phyloP scores from a whole-genome alignment of 2,797 vertebrate genomes.

The Adelosebastes latens region DNA sequence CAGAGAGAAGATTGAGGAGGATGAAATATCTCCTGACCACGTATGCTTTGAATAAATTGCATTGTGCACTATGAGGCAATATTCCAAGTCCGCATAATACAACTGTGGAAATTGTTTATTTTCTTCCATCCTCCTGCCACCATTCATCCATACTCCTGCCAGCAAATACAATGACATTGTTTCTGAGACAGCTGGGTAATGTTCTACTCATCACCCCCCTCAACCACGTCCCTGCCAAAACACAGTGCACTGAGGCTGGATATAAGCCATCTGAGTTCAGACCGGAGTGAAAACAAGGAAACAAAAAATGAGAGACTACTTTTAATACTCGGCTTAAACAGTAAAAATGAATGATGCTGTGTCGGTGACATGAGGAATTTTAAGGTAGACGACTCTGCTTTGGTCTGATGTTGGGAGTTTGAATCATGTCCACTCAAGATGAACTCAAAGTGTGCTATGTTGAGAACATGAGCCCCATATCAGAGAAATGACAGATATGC shows the following conservation, averaged over 20 bases:
- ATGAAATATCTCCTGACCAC: conserved; percentile 46
- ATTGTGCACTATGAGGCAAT: conserved; percentile 56
- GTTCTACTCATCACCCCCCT: conserved; percentile 63
- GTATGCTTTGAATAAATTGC: conserved; percentile 57
- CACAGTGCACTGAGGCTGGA: conserved; percentile 36
- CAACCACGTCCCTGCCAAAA: conserved; percentile 55
- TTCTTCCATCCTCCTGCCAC: conserved; percentile 67
- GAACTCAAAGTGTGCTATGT: background rate
- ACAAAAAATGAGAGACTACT: background rate
- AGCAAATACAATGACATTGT: conserved; percentile 74
- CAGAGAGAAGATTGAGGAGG: conserved; percentile 23
- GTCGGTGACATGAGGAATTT: background rate
- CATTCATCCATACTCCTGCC: conserved; percentile 68
- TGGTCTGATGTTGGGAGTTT: background rate
- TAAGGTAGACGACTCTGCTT: background rate
- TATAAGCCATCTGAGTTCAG: conserved; percentile 42
- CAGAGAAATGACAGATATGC: background rate
- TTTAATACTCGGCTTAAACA: background rate
- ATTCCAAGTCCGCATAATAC: conserved; percentile 67
- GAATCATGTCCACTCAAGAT: background rate
- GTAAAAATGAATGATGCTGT: background rate
- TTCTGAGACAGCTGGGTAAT: conserved; percentile 71
- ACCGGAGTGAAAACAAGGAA: conserved; percentile 18
- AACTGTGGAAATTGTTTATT: conserved; percentile 70
- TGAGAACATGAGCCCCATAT: background rate